Evolutionary conservation across 1,140 invertebrate genomes (phyloP), one percentile per base, ranked within the genome.

Genomic region (Solenopsis fugax): DNA sequence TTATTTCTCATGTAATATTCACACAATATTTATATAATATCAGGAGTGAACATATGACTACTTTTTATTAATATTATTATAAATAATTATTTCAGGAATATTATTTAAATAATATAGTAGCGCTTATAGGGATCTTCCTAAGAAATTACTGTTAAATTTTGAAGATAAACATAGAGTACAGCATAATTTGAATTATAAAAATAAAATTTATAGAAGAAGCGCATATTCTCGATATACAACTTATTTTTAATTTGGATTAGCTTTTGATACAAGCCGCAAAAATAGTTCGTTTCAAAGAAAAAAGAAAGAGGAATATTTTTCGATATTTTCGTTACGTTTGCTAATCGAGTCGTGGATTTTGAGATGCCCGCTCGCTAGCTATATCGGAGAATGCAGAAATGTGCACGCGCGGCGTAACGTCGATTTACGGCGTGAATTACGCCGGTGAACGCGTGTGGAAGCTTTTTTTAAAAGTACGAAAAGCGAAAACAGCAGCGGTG

Each of bases 391-490:
- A 41, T 52, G 29, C 65, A 16, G 65, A 84, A 84, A 29, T 29
- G 29, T 82, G 84, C 48, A 60, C 67, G 37, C 58, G 76, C 56
- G 65, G 24, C 37, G n/a, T 41, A 41, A 56, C 29, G 54, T 56
- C 88, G 77, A 89, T 90, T 73, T 88, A 78, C 52, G 87, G 56
- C 73, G 73, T 87, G 88, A 88, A 85, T 81, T 82, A 88, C 87
- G 80, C 50, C 18, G 41, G 69, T 16, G 54, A 45, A 86, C 62
- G 85, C 60, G 81, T 62, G 62, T 80, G 77, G 86, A 72, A 73
- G 75, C 76, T 88, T 90, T 90, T 90, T 90, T 90, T 90, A 86
- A 90, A 88, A 86, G 88, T 78, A 89, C 85, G 69, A 69, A 69
- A 69, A 69, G 65, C 37, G 76, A 88, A 91, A 91, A 90, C 89